Base-by-base conservation (phyloP, 1,140 invertebrate species). In the Reticulitermes speratus region DNA sequence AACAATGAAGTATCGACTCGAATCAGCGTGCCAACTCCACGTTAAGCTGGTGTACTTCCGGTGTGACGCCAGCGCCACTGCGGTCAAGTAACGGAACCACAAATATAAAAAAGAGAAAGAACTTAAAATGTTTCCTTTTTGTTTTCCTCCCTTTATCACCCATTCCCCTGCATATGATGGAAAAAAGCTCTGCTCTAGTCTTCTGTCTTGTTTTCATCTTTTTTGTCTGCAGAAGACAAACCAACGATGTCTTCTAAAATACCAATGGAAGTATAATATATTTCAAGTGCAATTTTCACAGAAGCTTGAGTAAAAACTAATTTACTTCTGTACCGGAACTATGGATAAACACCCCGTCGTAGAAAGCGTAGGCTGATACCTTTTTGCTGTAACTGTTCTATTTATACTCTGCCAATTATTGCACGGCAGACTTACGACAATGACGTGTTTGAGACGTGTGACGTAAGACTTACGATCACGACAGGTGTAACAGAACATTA, bases 21-120 rank as follows among this genome's bases (percentile, higher is more conserved):
- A 52, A 84, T 52, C 48, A 52, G 45, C 84, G 84, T 84, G 84
- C 84, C 84, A 84, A 84, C 48, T 84, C 59, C 59, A 65, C 84
- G 84, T 84, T 84, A 84, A 84, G 84, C 45, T 52, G 59, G 84
- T 52, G 30, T 55, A 84, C 45, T 84, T 84, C 84, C 84, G 19
- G 44, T 65, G 84, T 45, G 84, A 84, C 84, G 84, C 84, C 84
- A 84, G 84, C 84, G 84, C 84, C 84, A 55, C 84, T 84, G 84
- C 84, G 84, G 84, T 84, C 84, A 84, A 84, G 84, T 84, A 84
- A 84, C 84, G 84, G 84, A 55, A 84, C 84, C 84, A 84, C 84
- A n/a, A 23, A 25, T 44, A 44, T 2, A 84, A 48, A 84, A 84
- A 84, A 45, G n/a, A 65, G 83, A 32, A 84, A 84, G 25, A 55